Percentiles rank a stretch among this genome's conserved stretches.
phyloP scores from a whole-genome alignment of 2,888 invertebrate species.

The Amiota communis region DNA sequence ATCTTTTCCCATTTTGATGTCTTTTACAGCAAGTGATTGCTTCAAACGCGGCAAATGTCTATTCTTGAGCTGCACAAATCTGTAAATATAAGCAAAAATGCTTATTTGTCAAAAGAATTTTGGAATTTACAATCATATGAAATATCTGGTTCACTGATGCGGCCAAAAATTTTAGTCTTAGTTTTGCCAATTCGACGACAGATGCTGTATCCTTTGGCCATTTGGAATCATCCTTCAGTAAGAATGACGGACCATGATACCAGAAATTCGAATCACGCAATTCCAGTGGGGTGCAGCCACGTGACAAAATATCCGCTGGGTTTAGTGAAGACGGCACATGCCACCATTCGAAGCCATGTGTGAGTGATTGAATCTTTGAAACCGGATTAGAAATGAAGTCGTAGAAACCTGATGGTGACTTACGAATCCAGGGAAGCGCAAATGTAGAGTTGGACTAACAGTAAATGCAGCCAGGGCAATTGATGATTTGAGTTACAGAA shows the following conservation, averaged over 20 bases:
- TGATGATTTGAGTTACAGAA: neutral
- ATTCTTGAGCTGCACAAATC: neutral
- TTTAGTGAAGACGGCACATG: neutral
- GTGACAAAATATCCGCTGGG: neutral
- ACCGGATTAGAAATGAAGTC: neutral
- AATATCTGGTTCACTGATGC: neutral
- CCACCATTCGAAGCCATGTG: neutral
- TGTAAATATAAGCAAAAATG: neutral
- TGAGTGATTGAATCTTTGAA: neutral
- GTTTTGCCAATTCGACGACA: neutral
- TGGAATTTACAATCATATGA: slow-evolving; percentile 3
- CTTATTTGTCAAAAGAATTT: neutral
- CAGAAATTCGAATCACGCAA: neutral
- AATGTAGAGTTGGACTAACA: neutral
- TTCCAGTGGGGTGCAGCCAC: neutral
- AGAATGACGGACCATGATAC: neutral
- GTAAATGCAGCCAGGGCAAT: neutral
- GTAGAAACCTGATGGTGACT: neutral
- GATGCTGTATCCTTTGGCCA: neutral
- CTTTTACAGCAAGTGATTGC: neutral
- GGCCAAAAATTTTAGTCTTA: neutral
- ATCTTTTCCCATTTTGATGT: neutral
- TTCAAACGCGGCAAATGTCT: neutral
- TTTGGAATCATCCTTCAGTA: neutral
- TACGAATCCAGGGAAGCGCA: neutral